A percentile compares a stretch with the other conserved stretches of the same genome.
These are phyloP conservation scores for Cyaniris semiargus DNA, from an alignment of 2,888 invertebrate genomes.

Conservation along the genomic window DNA sequence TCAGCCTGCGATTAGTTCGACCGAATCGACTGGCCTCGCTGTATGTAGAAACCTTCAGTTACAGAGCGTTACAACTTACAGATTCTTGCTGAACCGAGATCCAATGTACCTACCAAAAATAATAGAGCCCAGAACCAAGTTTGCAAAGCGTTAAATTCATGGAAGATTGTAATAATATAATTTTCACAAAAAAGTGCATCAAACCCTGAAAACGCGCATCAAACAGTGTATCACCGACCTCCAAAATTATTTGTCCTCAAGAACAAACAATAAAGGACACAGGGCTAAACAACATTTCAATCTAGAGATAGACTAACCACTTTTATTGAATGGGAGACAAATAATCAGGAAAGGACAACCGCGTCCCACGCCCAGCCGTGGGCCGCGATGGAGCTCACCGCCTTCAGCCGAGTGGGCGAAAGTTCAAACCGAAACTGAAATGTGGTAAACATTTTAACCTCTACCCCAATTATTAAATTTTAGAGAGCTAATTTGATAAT, in stretches of 20 bases:
- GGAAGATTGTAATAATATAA: no score
- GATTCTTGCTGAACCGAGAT: no score
- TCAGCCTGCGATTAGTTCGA: no score
- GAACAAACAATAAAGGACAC: neutral
- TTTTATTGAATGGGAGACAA: neutral
- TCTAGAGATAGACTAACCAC: neutral
- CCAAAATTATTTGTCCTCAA: neutral
- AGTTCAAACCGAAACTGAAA: slow-evolving; percentile 22
- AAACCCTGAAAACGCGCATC: no score
- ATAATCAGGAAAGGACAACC: slow-evolving; percentile 1
- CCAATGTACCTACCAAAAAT: no score
- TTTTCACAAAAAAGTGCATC: no score
- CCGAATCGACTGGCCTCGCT: no score
- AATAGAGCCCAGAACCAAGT: no score
- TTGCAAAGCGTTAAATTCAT: no score
- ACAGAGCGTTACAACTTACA: no score
- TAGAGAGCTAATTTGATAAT: neutral
- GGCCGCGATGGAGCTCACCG: slow-evolving; percentile 14
- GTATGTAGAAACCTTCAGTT: no score
- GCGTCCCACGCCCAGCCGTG: slow-evolving; percentile 16
- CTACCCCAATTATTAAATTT: neutral
- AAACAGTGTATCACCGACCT: no score
- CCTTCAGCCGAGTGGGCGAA: slow-evolving; percentile 9
- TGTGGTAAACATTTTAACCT: neutral
- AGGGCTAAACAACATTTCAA: neutral